Percentiles rank a stretch among this genome's conserved stretches.
phyloP scores from a whole-genome alignment of 2,888 invertebrate genomes.

The Endotricha flammealis region DNA sequence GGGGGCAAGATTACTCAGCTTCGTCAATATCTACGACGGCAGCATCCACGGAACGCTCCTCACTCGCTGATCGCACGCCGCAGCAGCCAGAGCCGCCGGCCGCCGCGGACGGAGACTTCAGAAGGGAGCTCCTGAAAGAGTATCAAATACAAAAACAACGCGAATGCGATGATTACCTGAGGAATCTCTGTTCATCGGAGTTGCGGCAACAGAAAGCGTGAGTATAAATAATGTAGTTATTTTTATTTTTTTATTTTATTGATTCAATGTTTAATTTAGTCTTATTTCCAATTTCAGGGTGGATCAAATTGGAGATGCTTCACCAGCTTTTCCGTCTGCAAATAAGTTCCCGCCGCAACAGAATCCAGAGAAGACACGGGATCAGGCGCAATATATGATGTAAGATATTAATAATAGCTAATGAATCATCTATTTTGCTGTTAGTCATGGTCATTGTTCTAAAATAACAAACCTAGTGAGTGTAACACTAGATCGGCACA shows the following conservation, averaged over 20 bases:
- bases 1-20: conserved; percentile 82
- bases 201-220: conserved; percentile 58
- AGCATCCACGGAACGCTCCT: conserved; percentile 79
- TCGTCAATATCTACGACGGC: conserved; percentile 82
- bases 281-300: conserved; percentile 42
- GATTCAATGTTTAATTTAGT: background rate
- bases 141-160: conserved; percentile 88
- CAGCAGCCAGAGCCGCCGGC: conserved; percentile 45
- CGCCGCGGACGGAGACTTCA: conserved; percentile 54
- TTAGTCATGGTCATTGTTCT: background rate
- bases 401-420: conserved; percentile 21
- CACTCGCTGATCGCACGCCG: conserved; percentile 48
- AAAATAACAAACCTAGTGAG: background rate
- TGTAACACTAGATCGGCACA: conserved; percentile 4
- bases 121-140: conserved; percentile 86
- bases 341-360: conserved; percentile 34
- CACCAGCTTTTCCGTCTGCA: conserved; percentile 37
- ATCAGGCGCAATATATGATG: conserved; percentile 36
- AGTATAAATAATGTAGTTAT: conserved; percentile 22
- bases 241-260: conserved; percentile 1
- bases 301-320: conserved; percentile 43
- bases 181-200: conserved; percentile 63
- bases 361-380: conserved; percentile 32
- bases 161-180: conserved; percentile 69
- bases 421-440: too few species aligned